Evolutionary conservation across 2,113 vertebrate species (phyloP).

Genomic region (Nyctereutes procyonoides): DNA sequence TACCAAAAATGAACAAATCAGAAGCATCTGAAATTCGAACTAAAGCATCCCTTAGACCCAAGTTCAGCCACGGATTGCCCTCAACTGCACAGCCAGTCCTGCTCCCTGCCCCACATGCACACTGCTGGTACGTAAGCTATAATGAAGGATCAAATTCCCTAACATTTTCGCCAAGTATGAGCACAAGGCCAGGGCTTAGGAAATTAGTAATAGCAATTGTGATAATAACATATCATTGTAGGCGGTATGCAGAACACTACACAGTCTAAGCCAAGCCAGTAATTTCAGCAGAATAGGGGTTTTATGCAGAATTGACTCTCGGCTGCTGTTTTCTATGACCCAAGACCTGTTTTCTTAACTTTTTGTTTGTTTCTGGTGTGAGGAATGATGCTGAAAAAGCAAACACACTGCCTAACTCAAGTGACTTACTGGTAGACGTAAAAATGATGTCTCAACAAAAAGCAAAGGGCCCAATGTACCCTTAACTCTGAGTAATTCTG

Average conservation of each 20-base stretch:
- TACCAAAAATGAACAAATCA: not conserved
- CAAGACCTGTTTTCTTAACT: conserved; percentile 34
- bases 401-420: not conserved
- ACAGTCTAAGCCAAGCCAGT: not conserved
- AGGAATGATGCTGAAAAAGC: conserved; percentile 39
- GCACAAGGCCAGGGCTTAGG: not conserved
- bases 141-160: not conserved
- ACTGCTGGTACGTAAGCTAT: not conserved
- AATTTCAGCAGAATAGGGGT: not conserved
- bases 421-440: conserved; percentile 14
- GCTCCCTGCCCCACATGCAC: too few relatives aligned
- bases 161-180: not conserved
- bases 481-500: conserved; percentile 19
- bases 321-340: not conserved
- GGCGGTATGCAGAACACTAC: not conserved
- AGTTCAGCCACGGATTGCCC: not conserved
- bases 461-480: conserved; percentile 1
- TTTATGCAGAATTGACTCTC: not conserved
- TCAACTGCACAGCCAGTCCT: not conserved
- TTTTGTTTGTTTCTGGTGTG: conserved; percentile 33
- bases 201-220: not conserved
- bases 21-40: not conserved
- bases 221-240: not conserved
- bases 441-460: conserved; percentile 64
- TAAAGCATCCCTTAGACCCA: not conserved